A percentile compares a stretch with the other conserved stretches of the same genome.
These are phyloP conservation scores for Pammene aurita DNA, from an alignment of 2,888 invertebrate genomes.

Conservation along the genomic window DNA sequence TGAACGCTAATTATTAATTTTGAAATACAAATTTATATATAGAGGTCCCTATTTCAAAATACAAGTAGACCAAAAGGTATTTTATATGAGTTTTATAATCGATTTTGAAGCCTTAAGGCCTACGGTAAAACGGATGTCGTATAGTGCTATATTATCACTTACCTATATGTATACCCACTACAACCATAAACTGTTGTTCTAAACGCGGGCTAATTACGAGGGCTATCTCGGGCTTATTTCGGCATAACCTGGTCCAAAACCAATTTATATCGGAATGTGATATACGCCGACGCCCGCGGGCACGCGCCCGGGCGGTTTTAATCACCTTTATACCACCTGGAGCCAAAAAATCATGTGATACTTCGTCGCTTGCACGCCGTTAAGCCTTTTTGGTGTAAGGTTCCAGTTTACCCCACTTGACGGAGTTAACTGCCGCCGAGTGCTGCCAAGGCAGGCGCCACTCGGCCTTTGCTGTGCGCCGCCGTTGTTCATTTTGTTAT, in stretches of 20 bases:
- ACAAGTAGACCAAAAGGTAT: too few species aligned
- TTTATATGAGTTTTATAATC: too few species aligned
- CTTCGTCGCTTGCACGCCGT: neutral
- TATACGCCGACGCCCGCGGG: slow-evolving; percentile 72
- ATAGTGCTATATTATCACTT: slow-evolving; percentile 1
- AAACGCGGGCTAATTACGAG: slow-evolving; percentile 64
- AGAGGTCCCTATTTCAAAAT: too few species aligned
- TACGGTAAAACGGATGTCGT: neutral
- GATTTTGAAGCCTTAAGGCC: neutral
- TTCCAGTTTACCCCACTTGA: slow-evolving; percentile 29
- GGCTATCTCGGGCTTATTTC: slow-evolving; percentile 63
- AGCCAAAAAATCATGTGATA: neutral
- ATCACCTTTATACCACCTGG: slow-evolving; percentile 73
- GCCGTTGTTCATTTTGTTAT: slow-evolving; percentile 25
- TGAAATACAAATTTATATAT: too few species aligned
- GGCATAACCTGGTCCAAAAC: slow-evolving; percentile 76
- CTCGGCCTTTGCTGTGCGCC: slow-evolving; percentile 20
- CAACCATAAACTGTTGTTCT: slow-evolving; percentile 52
- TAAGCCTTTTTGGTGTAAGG: slow-evolving; percentile 6
- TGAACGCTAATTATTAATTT: too few species aligned
- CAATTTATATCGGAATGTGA: slow-evolving; percentile 83
- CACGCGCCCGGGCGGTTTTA: slow-evolving; percentile 73
- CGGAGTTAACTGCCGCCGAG: slow-evolving; percentile 26
- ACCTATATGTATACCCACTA: neutral
- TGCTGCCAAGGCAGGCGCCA: slow-evolving; percentile 27